Base-by-base conservation (phyloP, 2,797 vertebrate species). In the Phoeniculus purpureus region DNA sequence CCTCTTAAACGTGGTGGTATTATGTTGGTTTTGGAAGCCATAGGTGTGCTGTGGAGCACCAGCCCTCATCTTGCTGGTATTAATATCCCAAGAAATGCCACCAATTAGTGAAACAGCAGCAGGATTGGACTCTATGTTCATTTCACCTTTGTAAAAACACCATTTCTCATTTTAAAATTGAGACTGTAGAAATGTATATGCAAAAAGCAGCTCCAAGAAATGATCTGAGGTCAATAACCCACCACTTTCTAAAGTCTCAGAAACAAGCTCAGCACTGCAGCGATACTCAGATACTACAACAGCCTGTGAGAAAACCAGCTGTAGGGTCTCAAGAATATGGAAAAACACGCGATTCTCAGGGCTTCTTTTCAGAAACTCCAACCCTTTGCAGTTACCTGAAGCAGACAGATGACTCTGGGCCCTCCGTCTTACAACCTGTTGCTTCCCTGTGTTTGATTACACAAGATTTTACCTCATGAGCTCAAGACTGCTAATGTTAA, bases 351-450 rank as follows among this genome's bases (percentile, higher is more conserved):
- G 2, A 34, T 37, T 67, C 29, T 29, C n/a, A 18, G 0, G 2
- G 6, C 26, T 89, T 81, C 32, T 54, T 73, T 78, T 48, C 32
- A 43, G 54, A 10, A 90, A 21, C 32, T 64, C 50, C 29, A 43
- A 68, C 7, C 32, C 74, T 77, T 54, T 62, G 16, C 59, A 34
- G 55, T 19, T 56, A 31, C 18, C 76, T 70, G 54, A 79, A 60
- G 62, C 1, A 72, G 58, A 48, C 2, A 37, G 21, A 7, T 10
- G 6, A 55, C 23, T 65, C 48, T 3, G 0, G 14, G 10, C 9
- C 48, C 43, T 89, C 27, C 22, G 2, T 78, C 71, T 71, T 83
- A 80, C 73, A 86, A 93, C 87, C 61, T 93, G 91, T 93, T 94
- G 83, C 92, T 89, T 62, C 11, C 15, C 54, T 58, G 11, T 40